These are phyloP conservation scores for Trypoxylus dichotomus DNA, from an alignment of 1,140 invertebrate species.

Conservation along the genomic window DNA sequence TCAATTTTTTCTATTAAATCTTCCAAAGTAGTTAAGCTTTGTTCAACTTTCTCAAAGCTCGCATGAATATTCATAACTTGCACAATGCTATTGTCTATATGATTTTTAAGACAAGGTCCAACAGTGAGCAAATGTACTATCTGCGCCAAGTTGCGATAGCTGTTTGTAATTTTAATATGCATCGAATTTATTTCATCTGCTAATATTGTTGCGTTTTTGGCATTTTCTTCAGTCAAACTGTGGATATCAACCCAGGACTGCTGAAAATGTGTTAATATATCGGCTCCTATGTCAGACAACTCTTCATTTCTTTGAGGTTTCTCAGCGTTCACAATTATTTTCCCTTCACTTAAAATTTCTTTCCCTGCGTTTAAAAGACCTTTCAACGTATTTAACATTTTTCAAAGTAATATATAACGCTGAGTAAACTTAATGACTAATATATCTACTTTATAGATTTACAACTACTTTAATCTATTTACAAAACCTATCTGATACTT, in stretches of 20 bases:
- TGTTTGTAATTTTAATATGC: constrained; percentile 58
- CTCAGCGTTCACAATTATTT: constrained; percentile 36
- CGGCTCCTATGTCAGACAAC: constrained; percentile 61
- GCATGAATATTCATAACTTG: constrained; percentile 64
- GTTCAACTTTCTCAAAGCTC: constrained; percentile 66
- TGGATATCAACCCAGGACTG: constrained; percentile 68
- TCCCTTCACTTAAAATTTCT: constrained; percentile 46
- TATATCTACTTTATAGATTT: no score
- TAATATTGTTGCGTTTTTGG: constrained; percentile 60
- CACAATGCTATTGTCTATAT: constrained; percentile 61
- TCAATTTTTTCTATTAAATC: constrained; percentile 68
- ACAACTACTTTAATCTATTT: background rate
- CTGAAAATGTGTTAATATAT: constrained; percentile 65
- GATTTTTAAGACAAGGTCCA: constrained; percentile 62
- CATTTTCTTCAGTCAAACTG: constrained; percentile 64
- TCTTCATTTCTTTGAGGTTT: constrained; percentile 35
- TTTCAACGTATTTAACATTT: constrained; percentile 48
- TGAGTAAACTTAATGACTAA: no score
- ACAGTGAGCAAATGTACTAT: constrained; percentile 59
- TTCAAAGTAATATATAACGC: constrained; percentile 1
- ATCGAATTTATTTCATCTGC: constrained; percentile 61
- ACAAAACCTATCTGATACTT: background rate
- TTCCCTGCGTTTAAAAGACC: constrained; percentile 29
- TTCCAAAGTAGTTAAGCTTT: constrained; percentile 62
- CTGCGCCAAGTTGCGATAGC: constrained; percentile 58